These are phyloP conservation scores for Echiichthys vipera DNA, from an alignment of 2,797 vertebrate genomes.

Conservation along the genomic window DNA sequence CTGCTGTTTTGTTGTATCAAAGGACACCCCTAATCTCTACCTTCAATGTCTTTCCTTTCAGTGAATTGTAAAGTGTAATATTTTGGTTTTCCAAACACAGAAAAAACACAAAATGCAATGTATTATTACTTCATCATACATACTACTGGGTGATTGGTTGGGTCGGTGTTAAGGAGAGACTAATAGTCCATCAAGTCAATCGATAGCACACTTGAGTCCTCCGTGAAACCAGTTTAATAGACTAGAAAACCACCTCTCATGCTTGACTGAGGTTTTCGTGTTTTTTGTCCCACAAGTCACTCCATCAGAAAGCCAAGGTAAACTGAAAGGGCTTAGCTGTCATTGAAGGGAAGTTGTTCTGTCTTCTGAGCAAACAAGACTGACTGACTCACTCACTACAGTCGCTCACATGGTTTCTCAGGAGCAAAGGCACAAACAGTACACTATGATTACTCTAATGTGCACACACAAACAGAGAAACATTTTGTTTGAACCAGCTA, in stretches of 20 bases:
- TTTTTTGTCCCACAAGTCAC: slow-evolving; percentile 52
- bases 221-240: slow-evolving; percentile 53
- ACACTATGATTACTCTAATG: slow-evolving; percentile 1
- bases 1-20: no score
- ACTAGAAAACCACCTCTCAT: slow-evolving; percentile 68
- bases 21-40: neutral
- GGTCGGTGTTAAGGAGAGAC: neutral
- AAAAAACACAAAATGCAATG: neutral
- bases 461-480: neutral
- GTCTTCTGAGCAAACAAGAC: slow-evolving; percentile 32
- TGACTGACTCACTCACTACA: slow-evolving; percentile 16
- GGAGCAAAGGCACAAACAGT: slow-evolving; percentile 9
- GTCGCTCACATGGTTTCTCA: slow-evolving; percentile 21
- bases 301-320: slow-evolving; percentile 42
- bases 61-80: neutral
- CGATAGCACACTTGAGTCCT: slow-evolving; percentile 26
- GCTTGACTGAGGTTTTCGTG: slow-evolving; percentile 56
- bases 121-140: neutral
- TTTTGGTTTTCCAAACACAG: neutral
- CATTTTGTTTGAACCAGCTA: neutral
- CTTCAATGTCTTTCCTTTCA: neutral
- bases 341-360: slow-evolving; percentile 8
- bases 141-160: neutral
- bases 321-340: slow-evolving; percentile 21
- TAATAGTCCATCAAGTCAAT: slow-evolving; percentile 25